Evolutionary conservation across 2,113 vertebrate species (phyloP), one percentile per base, ranked within the genome.

Genomic region (Melanostigma gelatinosum): DNA sequence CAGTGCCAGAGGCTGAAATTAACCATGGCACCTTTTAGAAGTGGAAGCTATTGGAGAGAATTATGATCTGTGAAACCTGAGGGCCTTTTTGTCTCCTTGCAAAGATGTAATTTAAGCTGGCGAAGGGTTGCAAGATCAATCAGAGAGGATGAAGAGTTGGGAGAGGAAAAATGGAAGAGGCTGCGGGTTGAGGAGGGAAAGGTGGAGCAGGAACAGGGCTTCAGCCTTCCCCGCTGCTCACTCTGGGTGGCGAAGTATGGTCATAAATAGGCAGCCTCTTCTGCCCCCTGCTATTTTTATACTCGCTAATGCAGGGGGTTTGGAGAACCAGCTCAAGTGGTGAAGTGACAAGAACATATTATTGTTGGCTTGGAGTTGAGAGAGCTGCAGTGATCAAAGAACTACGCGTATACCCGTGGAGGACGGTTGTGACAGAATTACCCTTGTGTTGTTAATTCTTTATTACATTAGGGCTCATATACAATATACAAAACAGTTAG

Each of bases 51-150:
- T 88, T 66, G 72, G 62, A 75, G 87, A 93, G 91, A 95, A 92
- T 94, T 93, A 95, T 90, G 89, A 79, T 78, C 79, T 77, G 67
- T 83, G 82, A 87, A 89, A 91, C 86, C 82, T 50, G 63, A 72
- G 80, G 70, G 85, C 70, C 68, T 83, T 90, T 79, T 83, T 89
- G 81, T 91, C 91, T 86, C 75, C 16, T 54, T 34, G 85, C 85
- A 77, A 85, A 89, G 84, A 87, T 91, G 94, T 94, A 91, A 94
- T 92, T 91, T 88, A 93, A 93, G 83, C 85, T 36, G 46, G 70
- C 38, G 84, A 89, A 88, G 92, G 91, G 88, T 79, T 75, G 74
- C 60, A 52, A 90, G 90, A 93, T 94, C 92, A 91, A 90, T 94
- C 90, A 85, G 83, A 61, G 55, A 76, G 70, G 65, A 83, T 77